Base-by-base conservation (phyloP, 2,797 vertebrate genomes). In the Acanthornis magna region DNA sequence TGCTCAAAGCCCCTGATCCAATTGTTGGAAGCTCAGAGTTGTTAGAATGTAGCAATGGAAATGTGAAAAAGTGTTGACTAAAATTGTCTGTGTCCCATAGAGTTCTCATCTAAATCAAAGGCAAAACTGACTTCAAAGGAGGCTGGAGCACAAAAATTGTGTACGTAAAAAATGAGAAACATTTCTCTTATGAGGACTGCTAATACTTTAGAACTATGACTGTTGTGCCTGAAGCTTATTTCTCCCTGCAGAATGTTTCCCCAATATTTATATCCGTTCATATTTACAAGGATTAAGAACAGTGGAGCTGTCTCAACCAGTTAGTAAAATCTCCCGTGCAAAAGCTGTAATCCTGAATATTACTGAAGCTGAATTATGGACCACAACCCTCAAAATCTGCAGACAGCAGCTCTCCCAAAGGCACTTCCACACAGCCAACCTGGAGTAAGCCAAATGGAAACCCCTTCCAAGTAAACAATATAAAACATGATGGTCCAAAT, bases 241-340 rank as follows among this genome's bases (percentile, higher is more conserved):
- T 80, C 38, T 90, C 77, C 72, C 76, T 71, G 48, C 55, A 85
- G 68, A 91, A 82, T 38, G 27, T 22, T 85, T 82, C 32, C 72
- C 76, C 61, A 81, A 62, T 93, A 86, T 89, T 95, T 94, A 62
- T 87, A 89, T 82, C 82, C 61, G 29, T 85, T 94, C 77, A 70
- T 67, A 65, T 85, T 89, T 73, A 82, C 85, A 82, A 76, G 76
- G 63, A 88, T 93, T 96, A 88, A 36, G 79, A 96, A 80, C 48
- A 88, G 34, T 26, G 22, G 34, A 76, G 48, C 66, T 91, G 71
- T 89, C 93, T 77, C 55, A 95, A 82, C 14, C 65, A 76, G 72
- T 95, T 89, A 94, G 81, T 36, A 51, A 91, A 92, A 78, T 75
- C 65, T 85, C 65, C 55, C 58, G 4, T 71, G 71, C 79, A 85